Base-by-base conservation (phyloP, 2,888 invertebrate genomes). In the Sarcophaga caerulescens region DNA sequence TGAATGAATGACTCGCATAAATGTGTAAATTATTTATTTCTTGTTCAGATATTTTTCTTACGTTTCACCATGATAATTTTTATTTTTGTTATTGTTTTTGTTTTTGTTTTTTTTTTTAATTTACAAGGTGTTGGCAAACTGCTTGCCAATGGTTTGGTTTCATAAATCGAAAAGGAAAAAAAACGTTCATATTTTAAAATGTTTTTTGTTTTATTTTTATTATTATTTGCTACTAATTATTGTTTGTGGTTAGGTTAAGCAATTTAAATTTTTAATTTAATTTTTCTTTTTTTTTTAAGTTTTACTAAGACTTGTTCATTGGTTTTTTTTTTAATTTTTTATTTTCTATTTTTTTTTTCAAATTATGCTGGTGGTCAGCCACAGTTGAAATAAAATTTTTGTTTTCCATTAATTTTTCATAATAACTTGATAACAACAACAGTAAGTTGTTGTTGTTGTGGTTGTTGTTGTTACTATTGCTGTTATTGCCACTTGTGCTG, bases 191-290 rank as follows among this genome's bases (percentile, higher is more conserved):
- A 60, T 60, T 19, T 81, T 68, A 47, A 35, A 21, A 25, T 57
- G 52, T 62, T 74, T 71, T 52, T 17, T 14, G 14, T 14, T 52
- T 2, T 21, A 68, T 68, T 70, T 60, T 35, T 52, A 21, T 79
- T 75, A 68, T 71, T 81, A 57, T 70, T 70, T 84, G 70, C 84
- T 65, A 73, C 71, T 81, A 84, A 84, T 81, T 81, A 81, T 81
- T 85, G 35, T 81, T 76, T 81, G 84, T 68, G 81, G 84, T 85
- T 85, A 57, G 81, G 84, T 85, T 85, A 57, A 81, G 81, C 76
- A 85, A 85, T 85, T 76, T 19, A 76, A 8, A 75, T 62, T n/a
- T 62, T 60, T 59, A 59, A 35, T 10, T 59, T 60, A 19, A 52
- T 17, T 52, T 47, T 63, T 75, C 21, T 44, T 19, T 52, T 57